Percentiles rank a stretch among this genome's conserved stretches.
These are phyloP conservation scores for Pheosia tremula DNA, from an alignment of 2,888 invertebrate species.

Conservation along the genomic window DNA sequence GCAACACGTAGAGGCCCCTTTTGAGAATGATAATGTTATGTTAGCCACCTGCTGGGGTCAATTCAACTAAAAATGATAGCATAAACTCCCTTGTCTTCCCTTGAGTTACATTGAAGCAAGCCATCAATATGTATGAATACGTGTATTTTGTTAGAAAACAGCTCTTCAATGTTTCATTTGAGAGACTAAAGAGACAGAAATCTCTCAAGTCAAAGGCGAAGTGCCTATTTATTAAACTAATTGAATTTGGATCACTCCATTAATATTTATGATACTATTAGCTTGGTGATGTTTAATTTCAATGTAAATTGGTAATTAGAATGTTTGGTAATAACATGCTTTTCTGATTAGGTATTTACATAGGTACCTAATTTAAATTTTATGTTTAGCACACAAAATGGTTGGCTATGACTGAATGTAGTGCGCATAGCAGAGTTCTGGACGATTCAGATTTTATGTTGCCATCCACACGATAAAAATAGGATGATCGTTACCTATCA, in stretches of 20 bases:
- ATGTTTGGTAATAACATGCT: background rate
- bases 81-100: slow-evolving; percentile 7
- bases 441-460: too few relatives aligned
- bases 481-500: too few relatives aligned
- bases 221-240: background rate
- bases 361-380: too few relatives aligned
- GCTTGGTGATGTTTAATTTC: background rate
- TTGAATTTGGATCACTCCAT: slow-evolving; percentile 12
- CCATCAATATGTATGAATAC: slow-evolving; percentile 1
- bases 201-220: slow-evolving; percentile 11
- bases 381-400: too few relatives aligned
- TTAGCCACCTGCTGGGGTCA: too few relatives aligned
- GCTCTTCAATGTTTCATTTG: slow-evolving; percentile 18
- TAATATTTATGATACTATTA: background rate
- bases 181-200: slow-evolving; percentile 10
- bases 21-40: too few relatives aligned
- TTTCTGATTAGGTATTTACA: too few relatives aligned
- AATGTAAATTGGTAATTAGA: background rate
- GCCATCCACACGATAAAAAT: too few relatives aligned
- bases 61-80: too few relatives aligned
- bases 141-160: slow-evolving; percentile 12
- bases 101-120: slow-evolving; percentile 12
- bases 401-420: too few relatives aligned
- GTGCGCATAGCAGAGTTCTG: too few relatives aligned
- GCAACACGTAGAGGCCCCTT: too few relatives aligned